Percentiles rank a stretch among this genome's conserved stretches.
These are phyloP conservation scores for Platycnemis pennipes DNA, from an alignment of 2,888 invertebrate species.

Conservation along the genomic window DNA sequence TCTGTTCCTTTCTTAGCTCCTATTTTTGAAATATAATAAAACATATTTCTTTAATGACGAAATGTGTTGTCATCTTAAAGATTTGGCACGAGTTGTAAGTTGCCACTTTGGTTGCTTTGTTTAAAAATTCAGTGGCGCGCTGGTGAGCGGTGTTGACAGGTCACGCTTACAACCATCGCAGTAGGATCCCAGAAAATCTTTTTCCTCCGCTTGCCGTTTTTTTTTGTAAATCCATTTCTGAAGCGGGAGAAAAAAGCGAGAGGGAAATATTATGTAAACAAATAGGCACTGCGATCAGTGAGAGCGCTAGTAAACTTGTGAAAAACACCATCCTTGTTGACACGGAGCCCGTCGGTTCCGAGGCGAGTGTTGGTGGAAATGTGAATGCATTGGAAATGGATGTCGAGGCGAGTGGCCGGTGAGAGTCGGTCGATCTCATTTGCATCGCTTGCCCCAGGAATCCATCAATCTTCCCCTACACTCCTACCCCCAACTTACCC, in stretches of 20 bases:
- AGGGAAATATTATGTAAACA: background rate
- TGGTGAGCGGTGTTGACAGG: background rate
- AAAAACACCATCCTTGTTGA: background rate
- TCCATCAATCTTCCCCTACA: background rate
- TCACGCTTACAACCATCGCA: background rate
- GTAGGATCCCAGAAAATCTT: background rate
- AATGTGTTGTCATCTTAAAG: too few species aligned
- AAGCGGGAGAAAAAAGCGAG: background rate
- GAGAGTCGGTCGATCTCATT: constrained; percentile 18
- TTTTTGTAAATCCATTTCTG: background rate
- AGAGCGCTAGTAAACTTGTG: background rate
- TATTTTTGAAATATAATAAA: too few species aligned
- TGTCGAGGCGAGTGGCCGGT: background rate
- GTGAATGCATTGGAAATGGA: background rate
- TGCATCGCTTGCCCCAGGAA: background rate
- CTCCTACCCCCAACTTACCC: background rate
- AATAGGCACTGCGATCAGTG: background rate
- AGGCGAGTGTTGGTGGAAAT: background rate
- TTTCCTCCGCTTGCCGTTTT: background rate
- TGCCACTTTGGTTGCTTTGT: background rate
- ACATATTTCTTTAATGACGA: too few species aligned
- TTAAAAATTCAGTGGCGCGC: background rate
- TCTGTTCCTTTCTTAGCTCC: too few species aligned
- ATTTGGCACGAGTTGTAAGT: too few species aligned
- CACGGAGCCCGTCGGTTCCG: background rate